Evolutionary conservation across 2,113 vertebrate species (phyloP).

Genomic region (Hemibates koningsi): DNA sequence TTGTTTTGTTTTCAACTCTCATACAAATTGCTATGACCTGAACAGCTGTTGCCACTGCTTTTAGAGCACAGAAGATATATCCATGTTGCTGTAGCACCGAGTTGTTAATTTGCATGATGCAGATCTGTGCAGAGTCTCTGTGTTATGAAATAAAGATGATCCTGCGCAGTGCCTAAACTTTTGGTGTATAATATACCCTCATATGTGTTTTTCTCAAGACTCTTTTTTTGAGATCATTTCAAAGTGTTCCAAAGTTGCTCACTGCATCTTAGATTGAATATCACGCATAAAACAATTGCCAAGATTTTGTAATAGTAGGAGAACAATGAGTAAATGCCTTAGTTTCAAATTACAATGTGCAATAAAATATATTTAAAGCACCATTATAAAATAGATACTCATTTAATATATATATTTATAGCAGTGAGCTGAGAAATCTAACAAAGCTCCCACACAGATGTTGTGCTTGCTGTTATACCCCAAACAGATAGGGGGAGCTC

Average conservation of each 20-base stretch:
- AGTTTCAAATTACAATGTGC: not conserved
- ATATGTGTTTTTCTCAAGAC: not conserved
- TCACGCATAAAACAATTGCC: not conserved
- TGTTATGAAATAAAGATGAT: not conserved
- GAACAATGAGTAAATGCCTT: not conserved
- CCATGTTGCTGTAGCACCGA: not conserved
- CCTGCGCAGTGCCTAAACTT: not conserved
- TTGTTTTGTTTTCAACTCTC: slow-evolving; percentile 30
- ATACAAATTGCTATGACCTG: slow-evolving; percentile 3
- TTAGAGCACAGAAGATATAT: not conserved
- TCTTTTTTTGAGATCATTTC: not conserved
- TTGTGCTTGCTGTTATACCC: not conserved
- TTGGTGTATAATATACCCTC: not conserved
- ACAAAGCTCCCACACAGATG: not conserved
- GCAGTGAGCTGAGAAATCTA: not conserved
- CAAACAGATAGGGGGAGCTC: not conserved
- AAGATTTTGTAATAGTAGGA: not conserved
- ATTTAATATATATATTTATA: not conserved
- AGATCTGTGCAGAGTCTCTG: not conserved
- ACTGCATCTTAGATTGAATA: not conserved
- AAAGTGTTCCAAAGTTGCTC: not conserved
- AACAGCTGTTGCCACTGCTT: slow-evolving; percentile 18
- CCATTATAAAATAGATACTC: not conserved
- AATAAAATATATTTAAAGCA: not conserved
- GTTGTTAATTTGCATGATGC: not conserved